These are phyloP conservation scores for Argopecten irradians DNA, from an alignment of 1,140 invertebrate genomes.

Conservation along the genomic window DNA sequence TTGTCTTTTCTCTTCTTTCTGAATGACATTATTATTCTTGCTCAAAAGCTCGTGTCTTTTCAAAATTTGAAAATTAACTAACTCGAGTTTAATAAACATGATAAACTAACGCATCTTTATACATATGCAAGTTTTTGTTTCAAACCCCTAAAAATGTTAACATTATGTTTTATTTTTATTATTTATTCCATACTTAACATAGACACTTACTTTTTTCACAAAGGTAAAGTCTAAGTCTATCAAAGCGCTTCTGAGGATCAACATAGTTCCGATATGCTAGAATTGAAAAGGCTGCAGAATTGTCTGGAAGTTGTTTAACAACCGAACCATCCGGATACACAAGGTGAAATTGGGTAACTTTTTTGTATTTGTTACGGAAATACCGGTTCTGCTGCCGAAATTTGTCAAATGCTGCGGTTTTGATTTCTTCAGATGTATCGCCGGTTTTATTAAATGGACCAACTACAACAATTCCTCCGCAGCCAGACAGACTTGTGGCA, in stretches of 20 bases:
- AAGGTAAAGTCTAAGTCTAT: slow-evolving; percentile 1
- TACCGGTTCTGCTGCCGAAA: slow-evolving; percentile 19
- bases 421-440: slow-evolving; percentile 11
- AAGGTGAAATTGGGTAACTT: neutral
- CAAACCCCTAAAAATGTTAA: no score
- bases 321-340: slow-evolving; percentile 9
- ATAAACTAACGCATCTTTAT: no score
- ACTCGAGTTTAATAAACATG: no score
- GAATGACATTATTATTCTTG: no score
- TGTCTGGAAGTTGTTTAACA: neutral
- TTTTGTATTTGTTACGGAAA: neutral
- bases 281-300: slow-evolving; percentile 4
- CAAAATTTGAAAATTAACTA: no score
- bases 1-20: no score
- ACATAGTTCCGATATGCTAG: neutral
- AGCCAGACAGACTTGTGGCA: neutral
- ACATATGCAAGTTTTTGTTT: no score
- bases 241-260: neutral
- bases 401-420: neutral
- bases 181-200: no score
- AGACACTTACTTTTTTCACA: neutral
- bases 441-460: neutral
- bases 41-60: no score
- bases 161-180: no score
- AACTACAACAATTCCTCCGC: neutral